phyloP scores from a whole-genome alignment of 2,888 invertebrate species.

The Hirtodrosophila cameraria region DNA sequence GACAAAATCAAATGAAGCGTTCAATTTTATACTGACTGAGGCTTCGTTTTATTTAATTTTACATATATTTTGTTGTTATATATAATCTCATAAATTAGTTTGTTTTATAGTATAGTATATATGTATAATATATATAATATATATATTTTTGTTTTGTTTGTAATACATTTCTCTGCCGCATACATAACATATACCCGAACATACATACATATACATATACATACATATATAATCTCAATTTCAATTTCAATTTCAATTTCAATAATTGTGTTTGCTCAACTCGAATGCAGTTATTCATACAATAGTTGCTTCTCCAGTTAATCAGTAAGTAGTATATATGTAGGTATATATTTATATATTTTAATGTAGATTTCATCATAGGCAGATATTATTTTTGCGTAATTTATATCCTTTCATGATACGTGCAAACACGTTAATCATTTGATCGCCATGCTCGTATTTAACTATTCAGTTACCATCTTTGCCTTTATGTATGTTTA shows the following conservation, averaged over 20 bases:
- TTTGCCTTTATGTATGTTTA: slow-evolving; percentile 25
- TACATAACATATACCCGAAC: slow-evolving; percentile 40
- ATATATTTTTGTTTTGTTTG: slow-evolving; percentile 44
- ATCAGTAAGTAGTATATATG: slow-evolving; percentile 47
- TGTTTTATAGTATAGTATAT: slow-evolving; percentile 58
- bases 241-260: slow-evolving; percentile 50
- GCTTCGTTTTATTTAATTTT: slow-evolving; percentile 83
- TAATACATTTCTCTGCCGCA: slow-evolving; percentile 62
- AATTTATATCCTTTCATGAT: slow-evolving; percentile 47
- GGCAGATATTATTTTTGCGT: slow-evolving; percentile 56
- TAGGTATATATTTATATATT: slow-evolving; percentile 46
- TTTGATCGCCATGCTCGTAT: slow-evolving; percentile 9
- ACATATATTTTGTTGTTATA: slow-evolving; percentile 65
- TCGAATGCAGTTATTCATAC: slow-evolving; percentile 50
- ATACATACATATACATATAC: slow-evolving; percentile 10
- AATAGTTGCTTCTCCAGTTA: slow-evolving; percentile 26
- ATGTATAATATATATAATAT: slow-evolving; percentile 42
- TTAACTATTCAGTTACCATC: slow-evolving; percentile 10
- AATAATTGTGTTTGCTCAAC: slow-evolving; percentile 57
- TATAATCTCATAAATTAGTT: slow-evolving; percentile 80
- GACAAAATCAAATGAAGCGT: slow-evolving; percentile 45
- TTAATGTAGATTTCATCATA: slow-evolving; percentile 39
- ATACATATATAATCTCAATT: too few species aligned
- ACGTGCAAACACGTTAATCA: slow-evolving; percentile 30
- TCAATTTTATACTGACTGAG: slow-evolving; percentile 84